Conservation (phyloP, 2,888 invertebrate genomes). For the Steinernema carpocapsae region DNA sequence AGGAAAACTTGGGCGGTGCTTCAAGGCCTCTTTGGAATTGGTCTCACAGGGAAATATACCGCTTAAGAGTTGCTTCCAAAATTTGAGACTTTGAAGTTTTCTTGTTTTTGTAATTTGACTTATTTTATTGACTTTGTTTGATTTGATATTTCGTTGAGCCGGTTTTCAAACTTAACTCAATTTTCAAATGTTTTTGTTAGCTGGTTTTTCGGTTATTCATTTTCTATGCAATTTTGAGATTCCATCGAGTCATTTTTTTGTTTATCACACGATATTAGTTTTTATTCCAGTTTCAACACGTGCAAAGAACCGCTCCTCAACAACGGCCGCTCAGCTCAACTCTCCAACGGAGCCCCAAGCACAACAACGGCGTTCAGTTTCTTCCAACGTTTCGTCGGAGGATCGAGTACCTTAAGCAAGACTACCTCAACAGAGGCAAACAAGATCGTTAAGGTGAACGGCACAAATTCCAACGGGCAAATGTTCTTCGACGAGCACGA, state of each 20-base stretch:
- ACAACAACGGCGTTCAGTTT: slow-evolving; percentile 19
- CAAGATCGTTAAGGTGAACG: slow-evolving; percentile 16
- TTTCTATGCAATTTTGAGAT: neutral
- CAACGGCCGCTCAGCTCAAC: slow-evolving; percentile 6
- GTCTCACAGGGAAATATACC: too few relatives aligned
- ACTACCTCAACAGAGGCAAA: neutral
- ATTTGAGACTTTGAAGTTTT: neutral
- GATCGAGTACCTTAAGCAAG: neutral
- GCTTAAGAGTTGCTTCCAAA: too few relatives aligned
- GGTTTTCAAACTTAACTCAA: neutral
- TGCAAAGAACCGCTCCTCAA: slow-evolving; percentile 29
- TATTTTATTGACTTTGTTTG: neutral
- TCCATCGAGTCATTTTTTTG: too few relatives aligned
- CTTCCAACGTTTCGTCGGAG: slow-evolving; percentile 30
- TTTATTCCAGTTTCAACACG: slow-evolving; percentile 25
- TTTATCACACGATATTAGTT: too few relatives aligned
- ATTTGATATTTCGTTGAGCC: neutral
- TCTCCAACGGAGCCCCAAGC: slow-evolving; percentile 25
- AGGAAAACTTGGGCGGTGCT: too few relatives aligned
- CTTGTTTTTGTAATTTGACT: neutral
- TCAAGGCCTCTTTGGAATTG: neutral
- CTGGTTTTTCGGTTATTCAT: neutral
- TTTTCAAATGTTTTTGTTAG: neutral
- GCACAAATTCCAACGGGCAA: neutral
- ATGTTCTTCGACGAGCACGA: slow-evolving; percentile 32